Evolutionary conservation across 2,888 invertebrate species (phyloP), one percentile per base, ranked within the genome.

Genomic region (Drosophila crucigera): DNA sequence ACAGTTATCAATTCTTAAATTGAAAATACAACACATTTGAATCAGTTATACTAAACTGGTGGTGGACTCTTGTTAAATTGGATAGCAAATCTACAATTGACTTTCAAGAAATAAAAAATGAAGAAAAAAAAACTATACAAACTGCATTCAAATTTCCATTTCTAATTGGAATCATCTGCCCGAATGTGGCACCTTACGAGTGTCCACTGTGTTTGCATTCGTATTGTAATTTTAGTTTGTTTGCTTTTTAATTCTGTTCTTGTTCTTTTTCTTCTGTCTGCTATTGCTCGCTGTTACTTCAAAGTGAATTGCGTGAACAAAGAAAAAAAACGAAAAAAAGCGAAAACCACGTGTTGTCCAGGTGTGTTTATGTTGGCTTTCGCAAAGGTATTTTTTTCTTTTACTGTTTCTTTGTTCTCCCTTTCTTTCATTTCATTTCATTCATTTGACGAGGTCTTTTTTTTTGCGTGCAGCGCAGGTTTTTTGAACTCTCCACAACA

Each of bases 341-440:
- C 62, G 59, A 71, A 58, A 60, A 85, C 84, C 84, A 85, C 84
- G 84, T 85, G 84, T 85, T 85, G 83, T 83, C 88, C 84, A 85
- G 88, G 84, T 85, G 84, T 83, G 84, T 83, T 85, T 88, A 78
- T 83, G 67, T 88, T 80, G 80, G 76, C 80, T 54, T 68, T 52
- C 37, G 60, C 50, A 16, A 56, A 73, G 49, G 65, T 73, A 59
- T 65, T 62, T 59, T 66, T 35, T 30, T 35, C 31, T 47, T 39
- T 55, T 66, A 33, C 31, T 49, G 47, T 28, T 50, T 50, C 39
- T 22, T 31, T 53, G 56, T 31, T 47, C 37, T 14, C 35, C 39
- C 52, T 10, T 33, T 25, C 58, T 41, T 53, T 52, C 35, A 58
- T 39, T 59, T 33, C 7, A 55, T 55, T 25, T 25, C 6, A 63